These are phyloP conservation scores for Andinoacara biseriatus DNA, from an alignment of 2,113 vertebrate genomes.

Conservation along the genomic window DNA sequence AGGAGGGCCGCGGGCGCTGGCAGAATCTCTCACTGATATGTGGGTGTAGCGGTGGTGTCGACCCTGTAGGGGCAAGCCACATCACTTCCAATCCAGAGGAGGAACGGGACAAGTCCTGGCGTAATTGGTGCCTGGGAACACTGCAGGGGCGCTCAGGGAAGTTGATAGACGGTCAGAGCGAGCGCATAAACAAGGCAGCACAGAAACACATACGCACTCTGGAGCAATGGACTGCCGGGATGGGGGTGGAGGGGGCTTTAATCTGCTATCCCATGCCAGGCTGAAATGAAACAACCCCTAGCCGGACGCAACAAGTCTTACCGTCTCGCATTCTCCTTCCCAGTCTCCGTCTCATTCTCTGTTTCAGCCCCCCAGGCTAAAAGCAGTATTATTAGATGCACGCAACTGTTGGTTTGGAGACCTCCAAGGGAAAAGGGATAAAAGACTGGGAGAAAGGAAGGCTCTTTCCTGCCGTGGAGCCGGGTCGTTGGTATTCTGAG, in stretches of 20 bases:
- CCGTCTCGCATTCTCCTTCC: background rate
- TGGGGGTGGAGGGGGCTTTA: conserved; percentile 14
- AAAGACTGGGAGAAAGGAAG: background rate
- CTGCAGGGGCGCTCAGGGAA: conserved; percentile 34
- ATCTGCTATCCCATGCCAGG: conserved; percentile 50
- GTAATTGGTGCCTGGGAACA: conserved; percentile 71
- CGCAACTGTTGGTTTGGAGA: conserved; percentile 22
- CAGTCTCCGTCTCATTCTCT: conserved; percentile 12
- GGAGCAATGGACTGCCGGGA: conserved; percentile 8
- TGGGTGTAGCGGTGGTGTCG: conserved; percentile 65
- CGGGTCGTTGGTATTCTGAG: background rate
- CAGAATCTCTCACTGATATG: conserved; percentile 54
- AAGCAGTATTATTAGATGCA: conserved; percentile 33
- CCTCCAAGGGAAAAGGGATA: background rate
- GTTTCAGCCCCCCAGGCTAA: conserved; percentile 16
- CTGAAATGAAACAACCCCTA: conserved; percentile 45
- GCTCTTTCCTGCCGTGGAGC: background rate
- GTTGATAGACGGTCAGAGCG: conserved; percentile 27
- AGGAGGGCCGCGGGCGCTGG: conserved; percentile 48
- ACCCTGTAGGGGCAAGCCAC: conserved; percentile 64
- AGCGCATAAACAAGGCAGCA: conserved; percentile 25
- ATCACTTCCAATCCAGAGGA: conserved; percentile 62
- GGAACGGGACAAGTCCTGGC: conserved; percentile 52
- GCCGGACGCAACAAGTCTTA: conserved; percentile 58
- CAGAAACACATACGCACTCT: background rate